These are phyloP conservation scores for Datnioides undecimradiatus DNA, from an alignment of 2,113 vertebrate species.

Conservation along the genomic window DNA sequence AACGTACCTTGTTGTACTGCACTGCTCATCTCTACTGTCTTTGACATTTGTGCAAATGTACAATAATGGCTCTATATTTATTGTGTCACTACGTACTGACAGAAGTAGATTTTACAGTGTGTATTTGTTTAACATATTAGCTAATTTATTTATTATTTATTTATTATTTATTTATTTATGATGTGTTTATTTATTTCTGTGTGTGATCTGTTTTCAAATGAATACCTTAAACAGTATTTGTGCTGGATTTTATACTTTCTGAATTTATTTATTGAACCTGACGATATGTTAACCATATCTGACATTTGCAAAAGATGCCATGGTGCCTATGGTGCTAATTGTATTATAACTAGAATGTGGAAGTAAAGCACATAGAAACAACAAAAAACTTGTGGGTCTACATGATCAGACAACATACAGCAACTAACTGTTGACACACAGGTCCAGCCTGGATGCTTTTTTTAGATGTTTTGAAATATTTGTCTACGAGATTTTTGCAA, in stretches of 20 bases:
- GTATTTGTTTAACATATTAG: neutral
- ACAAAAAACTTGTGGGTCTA: neutral
- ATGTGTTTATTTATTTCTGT: neutral
- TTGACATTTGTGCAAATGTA: slow-evolving; percentile 2
- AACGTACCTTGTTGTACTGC: slow-evolving; percentile 29
- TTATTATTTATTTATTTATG: slow-evolving; percentile 36
- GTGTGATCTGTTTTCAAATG: neutral
- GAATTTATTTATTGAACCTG: neutral
- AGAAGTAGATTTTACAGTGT: neutral
- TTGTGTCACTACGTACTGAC: slow-evolving; percentile 42
- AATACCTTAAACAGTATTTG: neutral
- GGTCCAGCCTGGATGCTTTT: too few species aligned
- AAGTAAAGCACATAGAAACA: neutral
- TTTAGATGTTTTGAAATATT: too few species aligned
- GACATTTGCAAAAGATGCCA: neutral
- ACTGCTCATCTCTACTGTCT: neutral
- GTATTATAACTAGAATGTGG: neutral
- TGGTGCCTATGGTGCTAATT: neutral
- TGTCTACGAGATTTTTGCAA: too few species aligned
- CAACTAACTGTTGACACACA: neutral
- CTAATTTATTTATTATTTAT: slow-evolving; percentile 42
- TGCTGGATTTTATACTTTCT: neutral
- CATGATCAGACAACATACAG: neutral
- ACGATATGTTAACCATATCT: too few species aligned
- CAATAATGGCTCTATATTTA: neutral